Percentiles rank a stretch among this genome's conserved stretches.
Conservation (phyloP, 1,140 invertebrate genomes). For the Psix sp. region DNA sequence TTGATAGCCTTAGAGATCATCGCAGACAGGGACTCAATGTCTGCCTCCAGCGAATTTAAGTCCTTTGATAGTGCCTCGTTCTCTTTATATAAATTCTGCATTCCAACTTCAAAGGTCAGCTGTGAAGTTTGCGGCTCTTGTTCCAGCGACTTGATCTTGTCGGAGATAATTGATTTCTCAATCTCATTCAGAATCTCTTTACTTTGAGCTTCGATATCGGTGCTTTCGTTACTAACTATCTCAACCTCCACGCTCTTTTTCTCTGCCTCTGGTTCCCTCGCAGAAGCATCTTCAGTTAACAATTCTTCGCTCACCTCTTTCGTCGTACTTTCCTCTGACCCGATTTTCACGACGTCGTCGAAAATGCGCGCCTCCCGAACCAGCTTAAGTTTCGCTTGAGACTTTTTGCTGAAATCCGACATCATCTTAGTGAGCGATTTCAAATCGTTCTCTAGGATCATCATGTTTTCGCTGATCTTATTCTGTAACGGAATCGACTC, state of each 20-base stretch:
- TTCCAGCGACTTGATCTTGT: constrained; percentile 58
- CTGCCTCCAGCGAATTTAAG: constrained; percentile 59
- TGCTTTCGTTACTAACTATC: constrained; percentile 51
- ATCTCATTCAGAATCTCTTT: constrained; percentile 70
- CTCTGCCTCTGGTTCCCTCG: no score
- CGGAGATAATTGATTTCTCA: constrained; percentile 70
- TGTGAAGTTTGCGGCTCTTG: constrained; percentile 57
- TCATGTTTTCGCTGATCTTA: constrained; percentile 73
- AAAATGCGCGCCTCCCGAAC: constrained; percentile 34
- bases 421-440: constrained; percentile 73
- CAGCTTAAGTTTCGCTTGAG: constrained; percentile 60
- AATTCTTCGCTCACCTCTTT: constrained; percentile 69
- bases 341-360: constrained; percentile 23
- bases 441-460: constrained; percentile 70
- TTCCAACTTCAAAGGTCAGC: constrained; percentile 61
- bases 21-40: constrained; percentile 66
- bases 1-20: constrained; percentile 63
- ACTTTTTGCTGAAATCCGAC: constrained; percentile 69
- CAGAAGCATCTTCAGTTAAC: constrained; percentile 8
- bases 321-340: constrained; percentile 58
- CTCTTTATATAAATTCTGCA: constrained; percentile 60
- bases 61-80: constrained; percentile 63
- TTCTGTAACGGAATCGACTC: constrained; percentile 69
- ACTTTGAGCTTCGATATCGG: constrained; percentile 69
- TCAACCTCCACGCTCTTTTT: constrained; percentile 6